A percentile compares a stretch with the other conserved stretches of the same genome.
These are phyloP conservation scores for Tetanocera ferruginea DNA, from an alignment of 2,888 invertebrate species.

Conservation along the genomic window DNA sequence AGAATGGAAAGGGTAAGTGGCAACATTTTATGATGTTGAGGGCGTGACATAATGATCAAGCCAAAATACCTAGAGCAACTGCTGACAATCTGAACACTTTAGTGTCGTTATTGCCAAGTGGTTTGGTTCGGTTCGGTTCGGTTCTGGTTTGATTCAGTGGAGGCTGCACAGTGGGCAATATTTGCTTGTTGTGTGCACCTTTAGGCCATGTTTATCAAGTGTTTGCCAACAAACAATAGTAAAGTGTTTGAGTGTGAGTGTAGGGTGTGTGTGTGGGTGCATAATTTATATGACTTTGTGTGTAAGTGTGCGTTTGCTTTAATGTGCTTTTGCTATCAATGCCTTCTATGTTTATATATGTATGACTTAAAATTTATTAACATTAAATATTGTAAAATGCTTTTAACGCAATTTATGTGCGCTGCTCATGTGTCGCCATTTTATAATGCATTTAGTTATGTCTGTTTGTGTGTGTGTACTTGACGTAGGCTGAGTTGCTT, in stretches of 20 bases:
- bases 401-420: conserved; percentile 51
- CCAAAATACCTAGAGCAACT: too few species aligned
- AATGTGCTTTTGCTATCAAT: conserved; percentile 14
- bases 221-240: background rate
- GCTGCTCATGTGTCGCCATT: conserved; percentile 43
- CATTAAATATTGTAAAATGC: conserved; percentile 51
- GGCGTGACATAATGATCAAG: too few species aligned
- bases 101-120: too few species aligned
- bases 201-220: conserved; percentile 15
- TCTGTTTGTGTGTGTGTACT: too few species aligned
- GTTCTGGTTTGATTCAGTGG: too few species aligned
- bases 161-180: too few species aligned
- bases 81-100: too few species aligned
- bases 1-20: background rate
- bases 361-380: conserved; percentile 54
- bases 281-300: background rate
- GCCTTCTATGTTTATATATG: background rate
- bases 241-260: too few species aligned
- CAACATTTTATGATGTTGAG: background rate
- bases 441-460: conserved; percentile 27
- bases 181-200: background rate
- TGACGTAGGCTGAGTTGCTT: too few species aligned
- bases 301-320: background rate
- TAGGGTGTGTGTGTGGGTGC: too few species aligned
- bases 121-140: too few species aligned